Base-by-base conservation (phyloP, 2,797 vertebrate species). In the Pogonophryne albipinna region DNA sequence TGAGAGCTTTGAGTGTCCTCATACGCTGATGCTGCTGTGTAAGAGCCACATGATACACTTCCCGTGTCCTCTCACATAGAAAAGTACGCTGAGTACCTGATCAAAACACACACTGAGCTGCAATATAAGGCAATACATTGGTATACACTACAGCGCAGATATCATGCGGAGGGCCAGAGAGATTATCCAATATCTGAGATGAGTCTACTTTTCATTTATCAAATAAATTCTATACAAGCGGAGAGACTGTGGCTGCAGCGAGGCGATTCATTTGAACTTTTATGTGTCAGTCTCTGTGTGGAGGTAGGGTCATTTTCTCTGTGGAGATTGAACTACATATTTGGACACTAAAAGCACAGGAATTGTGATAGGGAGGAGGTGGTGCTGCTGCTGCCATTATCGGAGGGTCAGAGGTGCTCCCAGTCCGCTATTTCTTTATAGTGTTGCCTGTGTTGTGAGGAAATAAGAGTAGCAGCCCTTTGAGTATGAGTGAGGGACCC, bases 401-500 rank as follows among this genome's bases (percentile, higher is more conserved):
- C 76, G 58, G 27, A 65, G 56, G 8, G 59, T 19, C 41, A 50
- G 69, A 64, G 56, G 55, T 50, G 58, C 75, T 74, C 73, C 72
- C 62, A 65, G 19, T 65, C 67, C 78, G 70, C 31, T 60, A 34
- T 75, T 88, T 86, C 74, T 80, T 83, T 80, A 64, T 78, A 79
- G 65, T 85, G 81, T 71, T 10, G 17, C 67, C 20, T 59, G 10
- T 74, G 69, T 66, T 72, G 74, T 67, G 44, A 76, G 71, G 70
- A 62, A 80, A 67, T 67, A 80, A 81, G 67, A 76, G 49, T 19
- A 71, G 70, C 45, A 8, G 56, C 19, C 16, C 51, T 81, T 52
- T 71, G 67, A 71, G 58, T 66, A 20, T 67, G 65, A 74, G 59
- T 68, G 65, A 67, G 61, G 44, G 65, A 73, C 46, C 38, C 27